phyloP scores from a whole-genome alignment of 2,797 vertebrate genomes.

The Tinamus major region DNA sequence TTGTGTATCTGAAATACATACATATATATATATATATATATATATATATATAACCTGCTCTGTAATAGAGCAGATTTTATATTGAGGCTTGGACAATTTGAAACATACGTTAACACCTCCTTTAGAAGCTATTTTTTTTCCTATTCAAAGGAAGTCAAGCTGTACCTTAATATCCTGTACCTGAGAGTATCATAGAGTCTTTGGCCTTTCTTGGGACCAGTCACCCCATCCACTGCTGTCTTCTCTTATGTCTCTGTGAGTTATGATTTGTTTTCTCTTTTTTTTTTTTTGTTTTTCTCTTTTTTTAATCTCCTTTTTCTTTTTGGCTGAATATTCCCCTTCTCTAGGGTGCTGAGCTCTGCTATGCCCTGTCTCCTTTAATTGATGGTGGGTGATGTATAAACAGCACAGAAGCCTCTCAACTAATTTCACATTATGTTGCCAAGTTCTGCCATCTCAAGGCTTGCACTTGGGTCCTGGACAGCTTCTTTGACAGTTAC shows the following conservation, averaged over 20 bases:
- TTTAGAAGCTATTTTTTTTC: too few relatives aligned
- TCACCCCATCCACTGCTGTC: not conserved
- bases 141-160: too few relatives aligned
- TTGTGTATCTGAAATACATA: not conserved
- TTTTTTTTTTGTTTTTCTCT: too few relatives aligned
- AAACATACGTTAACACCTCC: too few relatives aligned
- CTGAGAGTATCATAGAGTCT: not conserved
- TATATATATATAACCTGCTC: too few relatives aligned
- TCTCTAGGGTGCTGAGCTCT: not conserved
- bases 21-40: too few relatives aligned
- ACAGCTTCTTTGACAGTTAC: not conserved
- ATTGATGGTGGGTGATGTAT: not conserved
- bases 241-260: not conserved
- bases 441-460: not conserved
- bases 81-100: not conserved
- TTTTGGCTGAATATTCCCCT: not conserved
- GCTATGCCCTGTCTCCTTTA: not conserved
- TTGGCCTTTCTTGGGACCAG: not conserved
- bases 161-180: not conserved
- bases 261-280: not conserved
- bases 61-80: not conserved
- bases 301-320: not conserved
- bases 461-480: slow-evolving; percentile 3
- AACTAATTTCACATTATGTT: not conserved
- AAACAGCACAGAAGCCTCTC: not conserved